phyloP scores from a whole-genome alignment of 2,113 vertebrate species.

The Planiliza haematocheilus region DNA sequence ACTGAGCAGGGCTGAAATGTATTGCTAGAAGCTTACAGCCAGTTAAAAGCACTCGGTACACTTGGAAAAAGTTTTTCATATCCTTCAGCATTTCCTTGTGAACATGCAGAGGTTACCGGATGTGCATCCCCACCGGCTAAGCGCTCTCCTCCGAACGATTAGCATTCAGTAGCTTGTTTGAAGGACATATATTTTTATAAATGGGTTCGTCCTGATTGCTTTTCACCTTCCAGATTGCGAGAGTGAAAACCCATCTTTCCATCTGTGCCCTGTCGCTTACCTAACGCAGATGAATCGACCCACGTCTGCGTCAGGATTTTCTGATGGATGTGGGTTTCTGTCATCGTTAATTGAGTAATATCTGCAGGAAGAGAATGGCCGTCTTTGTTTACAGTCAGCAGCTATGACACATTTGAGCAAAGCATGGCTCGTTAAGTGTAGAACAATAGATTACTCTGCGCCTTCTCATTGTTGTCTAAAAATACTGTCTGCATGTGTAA shows the following conservation, averaged over 20 bases:
- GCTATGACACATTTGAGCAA: conserved; percentile 41
- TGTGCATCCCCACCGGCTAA: not conserved
- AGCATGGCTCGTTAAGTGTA: conserved; percentile 34
- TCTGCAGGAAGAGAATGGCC: conserved; percentile 35
- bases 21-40: conserved; percentile 30
- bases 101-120: conserved; percentile 9
- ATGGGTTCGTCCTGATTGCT: conserved; percentile 8
- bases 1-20: conserved; percentile 24
- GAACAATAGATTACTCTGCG: conserved; percentile 32
- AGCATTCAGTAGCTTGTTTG: not conserved
- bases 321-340: conserved; percentile 49
- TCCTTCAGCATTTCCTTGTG: conserved; percentile 24
- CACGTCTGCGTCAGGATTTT: conserved; percentile 8
- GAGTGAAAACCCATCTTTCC: not conserved
- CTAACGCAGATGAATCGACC: conserved; percentile 64
- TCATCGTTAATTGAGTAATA: conserved; percentile 53
- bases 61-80: conserved; percentile 19
- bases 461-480: not conserved
- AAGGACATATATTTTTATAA: conserved; percentile 6
- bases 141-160: not conserved
- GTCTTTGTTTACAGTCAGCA: conserved; percentile 48
- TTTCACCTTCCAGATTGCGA: conserved; percentile 26
- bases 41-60: conserved; percentile 31
- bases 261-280: conserved; percentile 51
- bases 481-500: not conserved